Conservation (phyloP, 1,140 invertebrate species). For the Choristoneura fumiferana region DNA sequence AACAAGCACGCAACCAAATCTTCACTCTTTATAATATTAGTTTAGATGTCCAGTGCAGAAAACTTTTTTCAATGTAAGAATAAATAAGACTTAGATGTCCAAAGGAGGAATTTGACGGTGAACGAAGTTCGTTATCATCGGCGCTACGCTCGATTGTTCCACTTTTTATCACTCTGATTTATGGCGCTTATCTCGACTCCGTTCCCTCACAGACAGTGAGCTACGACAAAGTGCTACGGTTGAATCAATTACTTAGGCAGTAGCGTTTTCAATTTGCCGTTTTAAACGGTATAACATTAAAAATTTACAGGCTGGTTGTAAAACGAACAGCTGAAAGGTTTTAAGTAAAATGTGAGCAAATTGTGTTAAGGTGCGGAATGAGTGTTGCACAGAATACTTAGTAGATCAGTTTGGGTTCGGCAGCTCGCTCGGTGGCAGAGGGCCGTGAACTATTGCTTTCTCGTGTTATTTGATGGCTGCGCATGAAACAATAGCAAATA, state of each 20-base stretch:
- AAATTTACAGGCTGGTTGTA: not conserved
- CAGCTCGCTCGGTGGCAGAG: no score
- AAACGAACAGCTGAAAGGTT: slow-evolving; percentile 1
- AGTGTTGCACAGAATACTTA: no score
- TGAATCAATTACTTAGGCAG: slow-evolving; percentile 44
- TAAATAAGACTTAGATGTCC: not conserved
- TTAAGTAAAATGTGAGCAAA: not conserved
- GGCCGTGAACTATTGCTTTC: no score
- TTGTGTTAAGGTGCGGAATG: no score
- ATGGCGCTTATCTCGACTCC: slow-evolving; percentile 37
- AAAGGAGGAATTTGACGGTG: not conserved
- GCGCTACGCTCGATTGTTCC: slow-evolving; percentile 17
- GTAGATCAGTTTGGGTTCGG: no score
- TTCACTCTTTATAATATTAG: no score
- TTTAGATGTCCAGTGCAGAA: no score
- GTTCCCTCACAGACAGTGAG: slow-evolving; percentile 32
- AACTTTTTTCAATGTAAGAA: no score
- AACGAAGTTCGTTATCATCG: slow-evolving; percentile 23
- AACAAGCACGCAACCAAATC: no score
- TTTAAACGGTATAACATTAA: slow-evolving; percentile 17
- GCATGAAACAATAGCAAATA: slow-evolving; percentile 47
- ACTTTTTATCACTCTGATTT: slow-evolving; percentile 46
- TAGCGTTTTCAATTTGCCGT: slow-evolving; percentile 42
- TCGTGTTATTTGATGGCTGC: slow-evolving; percentile 8
- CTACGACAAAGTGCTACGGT: slow-evolving; percentile 34